Evolutionary conservation across 1,140 invertebrate species (phyloP).

Genomic region (Drosophila tristis): DNA sequence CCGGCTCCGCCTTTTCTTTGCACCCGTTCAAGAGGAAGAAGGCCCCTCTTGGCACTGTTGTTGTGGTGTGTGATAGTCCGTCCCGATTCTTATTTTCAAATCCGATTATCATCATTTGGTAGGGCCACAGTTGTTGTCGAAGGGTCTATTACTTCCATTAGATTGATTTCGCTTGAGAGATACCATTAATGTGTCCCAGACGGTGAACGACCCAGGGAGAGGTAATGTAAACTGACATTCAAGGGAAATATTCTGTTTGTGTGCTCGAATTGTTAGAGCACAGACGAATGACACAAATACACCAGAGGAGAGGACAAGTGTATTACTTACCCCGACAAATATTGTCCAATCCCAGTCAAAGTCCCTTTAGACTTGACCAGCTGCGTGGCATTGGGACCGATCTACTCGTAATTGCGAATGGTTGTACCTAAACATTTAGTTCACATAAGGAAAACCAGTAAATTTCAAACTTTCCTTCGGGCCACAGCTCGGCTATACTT

Average conservation of each 20-base stretch:
- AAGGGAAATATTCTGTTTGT: conserved; percentile 28
- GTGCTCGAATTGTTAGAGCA: too few relatives aligned
- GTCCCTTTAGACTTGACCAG: too few relatives aligned
- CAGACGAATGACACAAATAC: too few relatives aligned
- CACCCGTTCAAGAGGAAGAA: conserved; percentile 43
- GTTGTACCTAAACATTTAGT: too few relatives aligned
- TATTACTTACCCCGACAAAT: too few relatives aligned
- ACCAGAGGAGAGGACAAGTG: too few relatives aligned
- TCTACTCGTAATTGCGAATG: too few relatives aligned
- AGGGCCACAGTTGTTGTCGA: conserved; percentile 54
- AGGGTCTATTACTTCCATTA: conserved; percentile 68
- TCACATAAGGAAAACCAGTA: too few relatives aligned
- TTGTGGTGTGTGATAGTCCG: conserved; percentile 32
- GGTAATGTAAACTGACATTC: conserved; percentile 41
- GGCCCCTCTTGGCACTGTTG: conserved; percentile 27
- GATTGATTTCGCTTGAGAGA: conserved; percentile 61
- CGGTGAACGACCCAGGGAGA: conserved; percentile 17
- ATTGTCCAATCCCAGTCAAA: too few relatives aligned
- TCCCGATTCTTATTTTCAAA: conserved; percentile 69
- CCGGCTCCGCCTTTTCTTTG: conserved; percentile 45
- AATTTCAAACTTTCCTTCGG: too few relatives aligned
- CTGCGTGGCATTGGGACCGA: too few relatives aligned
- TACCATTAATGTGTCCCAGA: conserved; percentile 40
- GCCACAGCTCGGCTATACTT: too few relatives aligned
- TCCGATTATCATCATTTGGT: conserved; percentile 82